Evolutionary conservation across 2,113 vertebrate species (phyloP).

Genomic region (Heliornis fulica): DNA sequence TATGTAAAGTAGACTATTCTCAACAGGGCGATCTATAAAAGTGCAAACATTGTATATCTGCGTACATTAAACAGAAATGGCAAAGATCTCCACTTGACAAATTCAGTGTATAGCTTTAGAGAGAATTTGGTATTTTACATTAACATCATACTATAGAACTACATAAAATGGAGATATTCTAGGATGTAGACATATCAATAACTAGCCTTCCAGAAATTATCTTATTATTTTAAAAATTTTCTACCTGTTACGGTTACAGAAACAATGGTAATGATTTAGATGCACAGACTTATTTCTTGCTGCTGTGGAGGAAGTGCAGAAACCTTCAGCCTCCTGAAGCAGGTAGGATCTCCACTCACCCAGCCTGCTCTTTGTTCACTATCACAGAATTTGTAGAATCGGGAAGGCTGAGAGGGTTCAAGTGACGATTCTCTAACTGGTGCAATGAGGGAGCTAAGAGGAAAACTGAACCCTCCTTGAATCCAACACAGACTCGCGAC

Average conservation of each 20-base stretch:
- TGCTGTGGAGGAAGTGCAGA: background rate
- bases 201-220: background rate
- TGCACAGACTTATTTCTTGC: background rate
- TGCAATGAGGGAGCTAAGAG: background rate
- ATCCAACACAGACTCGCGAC: background rate
- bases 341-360: background rate
- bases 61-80: background rate
- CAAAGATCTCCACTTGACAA: background rate
- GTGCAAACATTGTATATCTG: accelerated
- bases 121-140: background rate
- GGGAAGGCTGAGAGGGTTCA: background rate
- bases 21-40: background rate
- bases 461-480: background rate
- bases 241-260: background rate
- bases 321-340: background rate
- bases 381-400: background rate
- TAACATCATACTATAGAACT: background rate
- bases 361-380: background rate
- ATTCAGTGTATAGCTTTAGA: background rate
- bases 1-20: background rate
- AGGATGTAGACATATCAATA: background rate
- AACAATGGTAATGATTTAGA: background rate
- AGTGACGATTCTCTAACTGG: background rate
- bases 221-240: background rate
- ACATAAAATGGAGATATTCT: background rate